phyloP scores from a whole-genome alignment of 2,888 invertebrate genomes.

The Plemyria rubiginata region DNA sequence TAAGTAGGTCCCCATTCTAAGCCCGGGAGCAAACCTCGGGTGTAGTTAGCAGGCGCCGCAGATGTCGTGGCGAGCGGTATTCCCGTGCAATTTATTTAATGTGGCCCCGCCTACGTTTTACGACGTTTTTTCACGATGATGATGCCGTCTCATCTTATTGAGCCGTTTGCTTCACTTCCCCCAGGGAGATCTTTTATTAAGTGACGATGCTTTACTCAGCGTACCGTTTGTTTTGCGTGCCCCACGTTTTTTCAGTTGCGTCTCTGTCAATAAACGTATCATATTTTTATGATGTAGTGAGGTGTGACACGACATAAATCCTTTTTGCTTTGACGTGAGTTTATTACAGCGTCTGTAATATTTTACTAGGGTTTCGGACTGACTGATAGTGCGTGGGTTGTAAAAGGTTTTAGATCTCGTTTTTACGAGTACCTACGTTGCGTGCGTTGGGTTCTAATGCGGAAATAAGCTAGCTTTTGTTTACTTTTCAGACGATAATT shows the following conservation, averaged over 20 bases:
- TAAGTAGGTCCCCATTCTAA: conserved; percentile 37
- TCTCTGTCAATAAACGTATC: conserved; percentile 47
- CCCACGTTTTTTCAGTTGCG: conserved; percentile 43
- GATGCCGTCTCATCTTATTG: conserved; percentile 77
- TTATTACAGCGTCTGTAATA: conserved; percentile 23
- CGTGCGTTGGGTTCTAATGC: background rate
- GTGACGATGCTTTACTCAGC: conserved; percentile 68
- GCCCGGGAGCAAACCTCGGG: conserved; percentile 35
- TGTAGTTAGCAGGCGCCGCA: conserved; percentile 58
- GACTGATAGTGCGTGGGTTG: conserved; percentile 8
- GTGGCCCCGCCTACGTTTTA: conserved; percentile 71
- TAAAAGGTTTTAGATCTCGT: conserved; percentile 13
- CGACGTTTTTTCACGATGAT: conserved; percentile 74
- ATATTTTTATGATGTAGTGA: conserved; percentile 42
- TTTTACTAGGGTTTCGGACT: conserved; percentile 11
- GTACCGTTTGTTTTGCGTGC: conserved; percentile 53
- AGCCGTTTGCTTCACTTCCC: conserved; percentile 73
- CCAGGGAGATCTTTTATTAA: conserved; percentile 76
- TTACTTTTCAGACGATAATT: background rate
- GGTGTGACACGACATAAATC: conserved; percentile 36
- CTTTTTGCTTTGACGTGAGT: conserved; percentile 24
- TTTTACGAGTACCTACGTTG: conserved; percentile 1
- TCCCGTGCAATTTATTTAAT: conserved; percentile 80
- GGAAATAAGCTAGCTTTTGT: background rate
- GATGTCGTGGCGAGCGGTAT: conserved; percentile 67